Evolutionary conservation across 2,113 vertebrate species (phyloP), one percentile per base, ranked within the genome.

Genomic region (Falco punctatus): DNA sequence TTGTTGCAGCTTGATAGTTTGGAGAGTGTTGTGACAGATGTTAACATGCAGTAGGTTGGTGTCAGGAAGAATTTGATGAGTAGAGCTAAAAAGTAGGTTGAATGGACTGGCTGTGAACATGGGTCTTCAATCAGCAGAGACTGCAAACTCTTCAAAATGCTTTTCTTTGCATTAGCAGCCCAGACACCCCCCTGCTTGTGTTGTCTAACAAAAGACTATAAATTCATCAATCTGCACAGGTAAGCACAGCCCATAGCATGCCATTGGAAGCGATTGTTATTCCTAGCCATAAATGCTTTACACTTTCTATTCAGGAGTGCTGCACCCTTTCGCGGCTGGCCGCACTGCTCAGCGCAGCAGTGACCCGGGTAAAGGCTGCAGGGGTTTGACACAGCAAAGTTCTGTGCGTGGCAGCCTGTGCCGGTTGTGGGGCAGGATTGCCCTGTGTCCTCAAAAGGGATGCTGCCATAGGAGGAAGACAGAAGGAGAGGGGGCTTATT

Each of bases 341-440:
- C 35, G 44, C 24, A 17, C 33, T 12, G 57, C 57, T 74, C 27
- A 27, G 52, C 1, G 0, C 24, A 15, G 22, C 33, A 33, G 32
- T 61, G 54, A 40, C 3, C 1, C 4, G 7, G 17, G 23, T 48
- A n/a, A 38, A 26, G 61, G 33, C 59, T 91, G 69, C 64, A 30
- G 27, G 40, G 35, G 49, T 40, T 7, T 1, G 2, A 15, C 17
- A 40, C 32, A 67, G 38, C 38, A 42, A 71, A 71, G 21, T 32
- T 92, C 44, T 49, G 27, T 0, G 0, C 20, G 22, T 16, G 69
- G n/a, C 52, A 83, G 24, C n/a, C 46, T 30, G 20, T 32, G 58
- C 58, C 58, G 55, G 22, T 11, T 5, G 0, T 0, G 0, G 14
- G 32, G 33, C 32, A 32, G 58, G 59, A 28, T 40, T 4, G 6